Evolutionary conservation across 2,888 invertebrate genomes (phyloP).

Genomic region (Agrotis exclamationis): DNA sequence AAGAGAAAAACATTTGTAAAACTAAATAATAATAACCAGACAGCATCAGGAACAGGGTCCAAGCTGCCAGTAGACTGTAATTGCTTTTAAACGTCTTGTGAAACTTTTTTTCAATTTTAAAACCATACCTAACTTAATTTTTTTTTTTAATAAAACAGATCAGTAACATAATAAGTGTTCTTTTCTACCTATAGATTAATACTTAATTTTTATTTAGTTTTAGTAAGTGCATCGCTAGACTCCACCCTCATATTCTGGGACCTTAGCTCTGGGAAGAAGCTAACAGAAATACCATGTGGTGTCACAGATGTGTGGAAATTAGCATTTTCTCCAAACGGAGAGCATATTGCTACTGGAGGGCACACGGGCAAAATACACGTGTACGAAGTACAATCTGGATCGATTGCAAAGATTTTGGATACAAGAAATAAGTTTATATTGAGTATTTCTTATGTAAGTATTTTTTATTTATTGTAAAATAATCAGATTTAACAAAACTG

Average conservation of each 20-base stretch:
- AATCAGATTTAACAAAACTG: no score
- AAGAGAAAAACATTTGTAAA: no score
- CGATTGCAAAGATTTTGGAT: conserved; percentile 95
- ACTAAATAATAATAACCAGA: no score
- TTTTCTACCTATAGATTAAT: neutral
- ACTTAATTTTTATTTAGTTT: conserved; percentile 85
- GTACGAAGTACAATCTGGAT: conserved; percentile 96
- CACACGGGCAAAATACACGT: conserved; percentile 97
- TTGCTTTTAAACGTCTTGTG: no score
- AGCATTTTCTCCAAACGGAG: conserved; percentile 97
- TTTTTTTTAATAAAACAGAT: no score
- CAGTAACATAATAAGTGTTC: no score
- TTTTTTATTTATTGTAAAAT: neutral
- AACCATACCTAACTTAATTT: no score
- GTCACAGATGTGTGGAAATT: conserved; percentile 98
- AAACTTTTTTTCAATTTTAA: no score
- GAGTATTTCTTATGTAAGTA: conserved; percentile 97
- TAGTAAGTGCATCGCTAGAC: conserved; percentile 98
- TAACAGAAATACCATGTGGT: conserved; percentile 96
- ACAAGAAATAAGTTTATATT: conserved; percentile 98
- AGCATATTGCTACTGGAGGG: conserved; percentile 96
- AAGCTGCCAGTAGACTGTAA: no score
- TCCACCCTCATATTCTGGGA: conserved; percentile 98
- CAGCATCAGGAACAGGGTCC: no score
- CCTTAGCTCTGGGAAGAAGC: conserved; percentile 95